Base-by-base conservation (phyloP, 1,140 invertebrate species). In the Riptortus pedestris region DNA sequence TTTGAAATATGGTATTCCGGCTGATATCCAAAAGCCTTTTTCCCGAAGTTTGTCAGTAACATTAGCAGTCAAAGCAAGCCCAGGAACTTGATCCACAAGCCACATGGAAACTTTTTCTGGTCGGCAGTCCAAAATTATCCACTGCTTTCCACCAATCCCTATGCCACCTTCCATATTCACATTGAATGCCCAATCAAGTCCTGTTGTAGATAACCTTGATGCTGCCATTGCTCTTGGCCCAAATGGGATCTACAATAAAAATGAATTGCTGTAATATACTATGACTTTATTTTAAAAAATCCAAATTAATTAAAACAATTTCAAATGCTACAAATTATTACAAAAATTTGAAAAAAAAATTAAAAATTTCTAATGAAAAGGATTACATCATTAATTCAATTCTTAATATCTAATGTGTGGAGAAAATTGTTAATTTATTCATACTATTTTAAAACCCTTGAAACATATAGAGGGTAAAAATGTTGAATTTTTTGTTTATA, bases 61-160 rank as follows among this genome's bases (percentile, higher is more conserved):
- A 75, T 96, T 91, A 27, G 78, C 77, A 3, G 78, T 76, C 31
- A 80, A 77, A 14, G 82, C 79, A 3, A 80, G 75, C 22, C 82
- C 85, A 33, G 90, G 88, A 26, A 92, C 77, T 73, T 96, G 93
- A 74, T 96, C 93, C 2, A 90, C 74, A 31, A 95, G 78, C 79
- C 83, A 86, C 0, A 95, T 72, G 28, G 69, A 66, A 68, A 70
- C 24, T 60, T 67, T 7, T 59, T 0, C 67, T 58, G 1, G 55
- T 72, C 63, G 66, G 81, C 80, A 78, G 82, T 94, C 86, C 0
- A 93, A 77, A 9, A 88, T 76, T 65, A 93, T 82, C 92, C 92
- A 97, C 72, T 96, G 90, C 68, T 93, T 91, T 71, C 87, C 88
- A 62, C 90, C 88, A 28, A 90, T 92, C 7, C 87, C 88, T 7